These are phyloP conservation scores for Mellilla xanthometata DNA, from an alignment of 2,888 invertebrate species.

Conservation along the genomic window DNA sequence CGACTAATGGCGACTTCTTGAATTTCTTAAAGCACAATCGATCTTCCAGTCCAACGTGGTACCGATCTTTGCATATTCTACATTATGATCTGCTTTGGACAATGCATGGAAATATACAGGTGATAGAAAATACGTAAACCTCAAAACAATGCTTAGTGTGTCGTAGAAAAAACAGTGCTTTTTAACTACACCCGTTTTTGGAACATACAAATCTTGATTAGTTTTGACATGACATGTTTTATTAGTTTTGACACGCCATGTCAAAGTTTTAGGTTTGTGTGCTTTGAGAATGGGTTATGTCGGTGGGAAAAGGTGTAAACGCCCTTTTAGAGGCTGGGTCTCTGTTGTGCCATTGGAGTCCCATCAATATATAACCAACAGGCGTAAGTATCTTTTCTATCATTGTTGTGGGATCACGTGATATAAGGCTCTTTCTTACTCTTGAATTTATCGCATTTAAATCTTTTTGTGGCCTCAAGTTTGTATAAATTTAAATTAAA, in stretches of 20 bases:
- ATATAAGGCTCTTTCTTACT: slow-evolving; percentile 57
- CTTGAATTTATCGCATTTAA: slow-evolving; percentile 59
- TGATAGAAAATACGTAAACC: slow-evolving; percentile 49
- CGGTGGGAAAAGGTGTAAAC: slow-evolving; percentile 63
- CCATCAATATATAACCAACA: slow-evolving; percentile 50
- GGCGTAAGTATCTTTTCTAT: slow-evolving; percentile 68
- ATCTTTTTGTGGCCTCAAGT: slow-evolving; percentile 56
- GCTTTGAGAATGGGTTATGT: slow-evolving; percentile 26
- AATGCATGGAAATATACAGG: slow-evolving; percentile 72
- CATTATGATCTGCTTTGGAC: slow-evolving; percentile 53
- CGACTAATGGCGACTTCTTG: too few species aligned
- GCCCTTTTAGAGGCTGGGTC: slow-evolving; percentile 43
- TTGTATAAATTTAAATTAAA: slow-evolving; percentile 32
- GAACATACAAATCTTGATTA: slow-evolving; percentile 14
- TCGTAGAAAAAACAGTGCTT: slow-evolving; percentile 74
- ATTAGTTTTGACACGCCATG: background rate
- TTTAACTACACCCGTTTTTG: slow-evolving; percentile 19
- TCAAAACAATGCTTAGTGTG: slow-evolving; percentile 66
- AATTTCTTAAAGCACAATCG: slow-evolving; percentile 23
- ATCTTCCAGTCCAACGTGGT: slow-evolving; percentile 20
- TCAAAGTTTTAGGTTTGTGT: background rate
- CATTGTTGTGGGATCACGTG: slow-evolving; percentile 73
- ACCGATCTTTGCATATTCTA: slow-evolving; percentile 32
- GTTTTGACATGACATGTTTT: slow-evolving; percentile 3
- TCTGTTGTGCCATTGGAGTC: slow-evolving; percentile 49